Percentiles rank a stretch among this genome's conserved stretches.
phyloP scores from a whole-genome alignment of 2,113 vertebrate genomes.

The Hemichromis elongatus region DNA sequence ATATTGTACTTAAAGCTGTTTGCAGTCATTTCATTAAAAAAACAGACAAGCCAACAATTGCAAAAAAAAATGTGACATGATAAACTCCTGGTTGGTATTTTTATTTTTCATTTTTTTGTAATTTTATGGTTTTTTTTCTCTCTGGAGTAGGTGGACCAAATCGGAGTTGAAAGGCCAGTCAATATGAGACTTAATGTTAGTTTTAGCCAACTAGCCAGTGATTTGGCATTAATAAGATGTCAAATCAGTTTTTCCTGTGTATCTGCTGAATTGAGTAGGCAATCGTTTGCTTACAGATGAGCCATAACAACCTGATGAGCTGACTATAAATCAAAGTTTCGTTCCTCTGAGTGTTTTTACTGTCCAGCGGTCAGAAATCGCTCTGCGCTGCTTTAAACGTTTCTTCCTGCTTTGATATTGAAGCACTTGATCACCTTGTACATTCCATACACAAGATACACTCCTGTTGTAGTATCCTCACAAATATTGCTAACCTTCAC shows the following conservation, averaged over 20 bases:
- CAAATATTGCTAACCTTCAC: neutral
- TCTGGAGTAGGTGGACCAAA: slow-evolving; percentile 3
- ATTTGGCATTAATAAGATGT: neutral
- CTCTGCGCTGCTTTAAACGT: neutral
- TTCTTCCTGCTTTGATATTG: neutral
- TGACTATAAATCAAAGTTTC: neutral
- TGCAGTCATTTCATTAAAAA: neutral
- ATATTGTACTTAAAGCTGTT: neutral
- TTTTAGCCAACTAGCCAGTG: neutral
- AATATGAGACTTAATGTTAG: neutral
- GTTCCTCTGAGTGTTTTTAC: neutral
- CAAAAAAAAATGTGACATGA: neutral
- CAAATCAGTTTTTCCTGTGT: neutral
- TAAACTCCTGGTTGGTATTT: neutral
- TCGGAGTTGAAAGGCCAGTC: neutral
- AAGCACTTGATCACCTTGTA: neutral
- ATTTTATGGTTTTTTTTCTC: neutral
- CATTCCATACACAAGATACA: slow-evolving; percentile 46
- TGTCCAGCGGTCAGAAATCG: neutral
- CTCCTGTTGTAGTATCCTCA: neutral
- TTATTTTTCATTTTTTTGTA: too few relatives aligned
- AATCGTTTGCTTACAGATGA: slow-evolving; percentile 14
- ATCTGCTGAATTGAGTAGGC: neutral
- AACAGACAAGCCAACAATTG: neutral
- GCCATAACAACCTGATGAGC: slow-evolving; percentile 21